A percentile compares a stretch with the other conserved stretches of the same genome.
phyloP scores from a whole-genome alignment of 2,797 vertebrate genomes.

The Protonibea diacanthus region DNA sequence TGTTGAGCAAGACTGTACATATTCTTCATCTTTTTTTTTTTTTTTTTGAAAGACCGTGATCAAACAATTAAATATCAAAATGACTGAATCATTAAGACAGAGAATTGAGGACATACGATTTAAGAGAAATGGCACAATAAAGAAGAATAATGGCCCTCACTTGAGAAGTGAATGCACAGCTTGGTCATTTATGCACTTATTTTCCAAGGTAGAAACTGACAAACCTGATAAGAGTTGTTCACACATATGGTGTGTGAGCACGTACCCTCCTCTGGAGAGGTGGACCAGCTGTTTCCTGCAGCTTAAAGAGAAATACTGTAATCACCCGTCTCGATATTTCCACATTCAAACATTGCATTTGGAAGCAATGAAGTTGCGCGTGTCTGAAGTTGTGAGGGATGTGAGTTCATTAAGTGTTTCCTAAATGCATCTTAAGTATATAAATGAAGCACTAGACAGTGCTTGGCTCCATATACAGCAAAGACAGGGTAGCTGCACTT shows the following conservation, averaged over 20 bases:
- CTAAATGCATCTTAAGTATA: conserved; percentile 33
- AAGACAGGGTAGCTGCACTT: conserved; percentile 48
- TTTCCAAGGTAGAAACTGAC: conserved; percentile 12
- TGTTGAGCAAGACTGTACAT: conserved; percentile 9
- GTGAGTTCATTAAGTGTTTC: conserved; percentile 11
- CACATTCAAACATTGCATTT: conserved; percentile 11
- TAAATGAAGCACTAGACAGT: conserved; percentile 31
- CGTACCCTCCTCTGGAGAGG: neutral
- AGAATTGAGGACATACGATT: conserved; percentile 14
- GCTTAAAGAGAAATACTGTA: conserved; percentile 19
- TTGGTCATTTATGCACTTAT: neutral
- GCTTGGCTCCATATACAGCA: conserved; percentile 44
- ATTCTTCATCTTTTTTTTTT: conserved; percentile 18
- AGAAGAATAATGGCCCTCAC: conserved; percentile 45
- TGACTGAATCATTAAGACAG: conserved; percentile 36
- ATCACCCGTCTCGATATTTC: conserved; percentile 10
- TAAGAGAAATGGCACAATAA: conserved; percentile 66
- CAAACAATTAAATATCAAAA: conserved; percentile 54
- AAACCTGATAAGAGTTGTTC: conserved; percentile 1
- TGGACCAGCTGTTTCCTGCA: neutral
- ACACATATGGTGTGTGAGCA: neutral
- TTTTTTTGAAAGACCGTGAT: conserved; percentile 34
- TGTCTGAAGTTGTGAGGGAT: neutral
- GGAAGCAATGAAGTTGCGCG: conserved; percentile 15
- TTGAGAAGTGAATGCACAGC: conserved; percentile 34